Base-by-base conservation (phyloP, 2,888 invertebrate genomes). In the Philhelius pedissequus region DNA sequence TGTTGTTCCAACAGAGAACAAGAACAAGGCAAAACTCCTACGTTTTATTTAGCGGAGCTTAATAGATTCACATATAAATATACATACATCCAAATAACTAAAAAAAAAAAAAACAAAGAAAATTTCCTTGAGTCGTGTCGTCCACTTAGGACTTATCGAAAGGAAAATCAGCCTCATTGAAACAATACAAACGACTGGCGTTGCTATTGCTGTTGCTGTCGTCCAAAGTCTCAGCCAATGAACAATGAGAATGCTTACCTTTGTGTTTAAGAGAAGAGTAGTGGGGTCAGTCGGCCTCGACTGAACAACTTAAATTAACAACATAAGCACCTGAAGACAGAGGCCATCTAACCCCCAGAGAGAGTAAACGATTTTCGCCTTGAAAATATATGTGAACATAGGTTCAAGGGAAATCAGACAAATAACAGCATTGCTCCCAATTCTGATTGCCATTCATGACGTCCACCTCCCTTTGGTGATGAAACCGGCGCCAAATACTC, bases 291-390 rank as follows among this genome's bases (percentile, higher is more conserved):
- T 9, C 11, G 6, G 6, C 22, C 6, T 25, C 20, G 7, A 54
- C 48, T 58, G n/a, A 66, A 66, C 52, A 40, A 73, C 52, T 62
- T 69, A 43, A 78, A 74, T 74, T 79, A 79, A 75, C 73, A 62
- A 73, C 50, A 75, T 60, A 68, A 83, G 45, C 50, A 60, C 56
- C 35, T 64, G 43, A 38, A 52, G 52, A 22, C 20, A 54, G 11
- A 43, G 15, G 27, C 62, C 13, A 30, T 4, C 18, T 20, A 35
- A 22, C 35, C 45, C 35, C 27, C n/a, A n/a, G n/a, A 38, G 45
- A 64, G 54, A 64, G 9, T 9, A 64, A 66, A 58, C 35, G 35
- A 11, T 68, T 52, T 58, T 50, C 35, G 35, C 35, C 48, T 71
- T 66, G 32, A 70, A 76, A 76, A 56, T 38, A 13, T 43, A 20